These are phyloP conservation scores for Poeciliopsis paucimaculata DNA, from an alignment of 2,797 vertebrate species.

Conservation along the genomic window DNA sequence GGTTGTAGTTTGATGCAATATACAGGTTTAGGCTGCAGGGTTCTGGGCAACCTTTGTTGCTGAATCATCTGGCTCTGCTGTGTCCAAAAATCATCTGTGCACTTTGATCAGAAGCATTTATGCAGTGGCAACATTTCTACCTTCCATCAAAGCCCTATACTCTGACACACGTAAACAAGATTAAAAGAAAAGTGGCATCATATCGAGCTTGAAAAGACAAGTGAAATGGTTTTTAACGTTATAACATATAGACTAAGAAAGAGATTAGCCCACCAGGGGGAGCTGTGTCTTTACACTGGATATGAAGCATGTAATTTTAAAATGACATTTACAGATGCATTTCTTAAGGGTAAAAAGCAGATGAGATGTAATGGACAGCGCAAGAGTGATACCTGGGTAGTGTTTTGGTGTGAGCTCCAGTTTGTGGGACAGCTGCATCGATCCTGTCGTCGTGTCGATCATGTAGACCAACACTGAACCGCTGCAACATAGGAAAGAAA, in stretches of 20 bases:
- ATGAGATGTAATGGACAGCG: background rate
- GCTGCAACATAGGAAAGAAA: conserved; percentile 73
- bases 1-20: background rate
- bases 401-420: conserved; percentile 98
- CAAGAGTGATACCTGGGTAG: conserved; percentile 80
- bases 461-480: conserved; percentile 96
- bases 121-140: background rate
- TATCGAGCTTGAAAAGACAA: background rate
- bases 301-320: background rate
- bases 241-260: background rate
- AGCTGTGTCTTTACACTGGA: conserved; percentile 27
- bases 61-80: background rate
- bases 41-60: background rate
- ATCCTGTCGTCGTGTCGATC: conserved; percentile 93
- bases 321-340: conserved; percentile 2
- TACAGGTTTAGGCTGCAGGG: background rate
- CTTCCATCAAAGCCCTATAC: background rate
- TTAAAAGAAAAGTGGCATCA: background rate
- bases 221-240: background rate
- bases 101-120: background rate
- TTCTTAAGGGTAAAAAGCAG: background rate
- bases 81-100: background rate
- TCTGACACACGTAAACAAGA: background rate
- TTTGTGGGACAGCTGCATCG: conserved; percentile 97
- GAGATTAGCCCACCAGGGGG: conserved; percentile 63